Percentiles rank a stretch among this genome's conserved stretches.
These are phyloP conservation scores for Gryllus longicercus DNA, from an alignment of 2,888 invertebrate species.

Conservation along the genomic window DNA sequence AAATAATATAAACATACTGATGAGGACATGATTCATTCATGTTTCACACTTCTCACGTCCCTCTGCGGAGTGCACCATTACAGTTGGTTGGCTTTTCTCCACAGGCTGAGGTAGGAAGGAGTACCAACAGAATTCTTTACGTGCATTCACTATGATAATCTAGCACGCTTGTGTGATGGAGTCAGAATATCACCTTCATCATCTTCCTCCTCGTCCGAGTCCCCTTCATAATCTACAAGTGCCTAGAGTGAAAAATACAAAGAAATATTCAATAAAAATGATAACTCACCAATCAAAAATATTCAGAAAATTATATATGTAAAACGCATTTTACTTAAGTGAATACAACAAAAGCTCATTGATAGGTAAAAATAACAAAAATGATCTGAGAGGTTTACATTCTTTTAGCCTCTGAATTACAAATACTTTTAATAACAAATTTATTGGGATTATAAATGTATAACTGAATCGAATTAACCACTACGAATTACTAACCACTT, in stretches of 20 bases:
- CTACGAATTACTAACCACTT: too few species aligned
- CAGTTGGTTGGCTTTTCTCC: neutral
- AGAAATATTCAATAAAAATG: neutral
- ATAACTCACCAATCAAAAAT: neutral
- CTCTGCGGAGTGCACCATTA: neutral
- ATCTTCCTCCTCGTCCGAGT: conserved; percentile 91
- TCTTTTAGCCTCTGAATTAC: too few species aligned
- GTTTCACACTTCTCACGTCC: neutral
- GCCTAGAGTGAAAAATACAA: conserved; percentile 55
- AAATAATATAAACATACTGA: neutral
- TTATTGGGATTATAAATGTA: too few species aligned
- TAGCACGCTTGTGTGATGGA: conserved; percentile 68
- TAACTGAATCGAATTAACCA: too few species aligned
- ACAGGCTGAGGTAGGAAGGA: conserved; percentile 18
- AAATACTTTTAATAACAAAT: too few species aligned
- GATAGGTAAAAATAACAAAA: too few species aligned
- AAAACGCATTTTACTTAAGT: too few species aligned
- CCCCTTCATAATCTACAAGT: conserved; percentile 95
- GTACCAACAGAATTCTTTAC: neutral
- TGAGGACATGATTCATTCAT: neutral
- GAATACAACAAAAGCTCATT: too few species aligned
- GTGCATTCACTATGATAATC: conserved; percentile 65
- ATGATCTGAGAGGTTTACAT: too few species aligned
- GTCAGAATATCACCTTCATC: conserved; percentile 50
- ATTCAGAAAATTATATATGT: neutral